Percentiles rank a stretch among this genome's conserved stretches.
Conservation (phyloP, 2,888 invertebrate species). For the Andrena marginata region DNA sequence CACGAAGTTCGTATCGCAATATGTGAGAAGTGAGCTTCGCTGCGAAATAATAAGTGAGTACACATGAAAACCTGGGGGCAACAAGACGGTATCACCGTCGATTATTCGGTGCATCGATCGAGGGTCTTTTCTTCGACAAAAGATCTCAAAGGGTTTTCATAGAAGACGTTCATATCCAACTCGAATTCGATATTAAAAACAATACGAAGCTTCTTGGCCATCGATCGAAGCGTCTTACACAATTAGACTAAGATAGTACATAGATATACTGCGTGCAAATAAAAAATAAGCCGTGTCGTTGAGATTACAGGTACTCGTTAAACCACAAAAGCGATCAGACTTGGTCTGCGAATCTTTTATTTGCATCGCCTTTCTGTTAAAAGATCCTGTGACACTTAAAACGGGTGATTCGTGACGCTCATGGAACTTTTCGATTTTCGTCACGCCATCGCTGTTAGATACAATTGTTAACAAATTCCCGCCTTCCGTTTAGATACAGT, state of each 20-base stretch:
- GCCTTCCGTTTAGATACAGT: constrained; percentile 1
- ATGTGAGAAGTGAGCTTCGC: constrained; percentile 28
- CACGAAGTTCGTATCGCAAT: constrained; percentile 27
- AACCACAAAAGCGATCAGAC: constrained; percentile 24
- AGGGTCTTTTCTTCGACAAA: background rate
- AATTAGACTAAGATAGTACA: constrained; percentile 25
- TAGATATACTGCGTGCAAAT: constrained; percentile 46
- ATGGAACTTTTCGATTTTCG: constrained; percentile 42
- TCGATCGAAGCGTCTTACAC: constrained; percentile 40
- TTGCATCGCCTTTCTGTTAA: constrained; percentile 48
- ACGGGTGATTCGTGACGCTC: constrained; percentile 37
- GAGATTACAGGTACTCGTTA: constrained; percentile 16
- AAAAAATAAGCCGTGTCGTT: constrained; percentile 35
- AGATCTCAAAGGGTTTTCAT: background rate
- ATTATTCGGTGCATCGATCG: constrained; percentile 39
- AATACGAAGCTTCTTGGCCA: background rate
- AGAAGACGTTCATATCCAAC: background rate
- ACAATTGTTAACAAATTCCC: constrained; percentile 20
- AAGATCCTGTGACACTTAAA: constrained; percentile 22
- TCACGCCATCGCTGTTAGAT: constrained; percentile 59
- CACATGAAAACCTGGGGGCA: constrained; percentile 1
- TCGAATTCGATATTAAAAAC: background rate
- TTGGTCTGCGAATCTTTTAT: constrained; percentile 40
- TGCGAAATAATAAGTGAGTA: constrained; percentile 35
- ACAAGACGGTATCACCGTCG: background rate